These are phyloP conservation scores for Phrynocephalus vlangalii DNA, from an alignment of 2,797 vertebrate species.

Conservation along the genomic window DNA sequence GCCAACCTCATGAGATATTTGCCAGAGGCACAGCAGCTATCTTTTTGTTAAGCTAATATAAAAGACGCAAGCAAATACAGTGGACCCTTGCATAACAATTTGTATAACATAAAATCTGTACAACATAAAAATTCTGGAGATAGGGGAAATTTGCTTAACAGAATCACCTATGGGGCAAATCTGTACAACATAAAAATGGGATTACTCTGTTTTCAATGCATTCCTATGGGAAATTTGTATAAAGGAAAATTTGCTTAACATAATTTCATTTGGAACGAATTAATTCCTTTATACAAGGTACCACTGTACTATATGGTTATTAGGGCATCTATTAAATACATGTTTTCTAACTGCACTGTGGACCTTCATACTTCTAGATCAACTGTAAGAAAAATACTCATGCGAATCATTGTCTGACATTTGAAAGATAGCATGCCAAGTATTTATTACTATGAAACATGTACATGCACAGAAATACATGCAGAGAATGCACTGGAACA, in stretches of 20 bases:
- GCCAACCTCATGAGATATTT: not conserved
- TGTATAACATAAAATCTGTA: no score
- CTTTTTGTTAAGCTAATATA: not conserved
- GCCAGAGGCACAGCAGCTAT: not conserved
- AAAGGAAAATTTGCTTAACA: no score
- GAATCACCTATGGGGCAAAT: no score
- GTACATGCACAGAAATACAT: not conserved
- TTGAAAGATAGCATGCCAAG: not conserved
- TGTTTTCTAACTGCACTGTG: not conserved
- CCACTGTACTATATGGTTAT: not conserved
- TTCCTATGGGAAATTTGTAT: no score
- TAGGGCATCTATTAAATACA: not conserved
- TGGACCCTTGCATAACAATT: no score
- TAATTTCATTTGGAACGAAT: no score
- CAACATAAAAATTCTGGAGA: no score
- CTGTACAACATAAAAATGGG: no score
- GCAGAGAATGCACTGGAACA: not conserved
- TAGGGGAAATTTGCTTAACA: no score
- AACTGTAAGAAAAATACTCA: not conserved
- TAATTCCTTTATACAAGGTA: no score
- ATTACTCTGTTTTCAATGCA: no score
- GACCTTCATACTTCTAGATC: not conserved
- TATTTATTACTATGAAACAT: not conserved
- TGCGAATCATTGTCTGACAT: not conserved
- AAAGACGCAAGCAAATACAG: not conserved